Base-by-base conservation (phyloP, 1,140 invertebrate genomes). In the Drosophila guanche region DNA sequence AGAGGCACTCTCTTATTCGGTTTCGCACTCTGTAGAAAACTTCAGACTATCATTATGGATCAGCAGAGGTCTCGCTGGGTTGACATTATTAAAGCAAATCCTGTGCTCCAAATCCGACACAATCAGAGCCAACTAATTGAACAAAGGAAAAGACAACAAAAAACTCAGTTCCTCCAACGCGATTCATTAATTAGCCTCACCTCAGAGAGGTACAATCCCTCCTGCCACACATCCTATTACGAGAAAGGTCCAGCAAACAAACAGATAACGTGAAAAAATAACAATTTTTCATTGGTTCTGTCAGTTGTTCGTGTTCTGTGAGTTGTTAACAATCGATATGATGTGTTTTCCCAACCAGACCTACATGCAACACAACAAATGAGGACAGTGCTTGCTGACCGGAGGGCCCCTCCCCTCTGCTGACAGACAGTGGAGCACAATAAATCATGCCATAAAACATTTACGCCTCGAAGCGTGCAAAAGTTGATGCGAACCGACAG, bases 261-360 rank as follows among this genome's bases (percentile, higher is more conserved):
- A 41, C 22, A 59, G 54, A 23, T 47, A 54, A 46, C 50, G 41
- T 12, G 51, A 51, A 52, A 40, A 58, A 51, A 68, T 59, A 51
- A 65, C 54, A 54, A 74, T 74, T 81, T 78, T 71, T 61, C 68
- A 77, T 61, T 60, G 59, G 59, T 47, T 57, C 46, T 60, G 69
- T 73, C 70, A 63, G 73, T 73, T 73, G 72, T 86, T 76, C 51
- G 63, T 73, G 58, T 80, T 76, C 80, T 60, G 55, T 51, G 76
- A 50, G 77, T 74, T 84, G 80, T 86, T 84, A 80, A 84, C 66
- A 86, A 76, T 73, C 80, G 81, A 79, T 86, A 85, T 47, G 67
- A 46, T 59, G 79, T 78, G 69, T 75, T 75, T 42, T 25, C 55
- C 16, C 16, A 20, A 20, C 16, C 42, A 51, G 69, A 72, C 69